Evolutionary conservation across 2,113 vertebrate genomes (phyloP).

Genomic region (Lampris incognitus): DNA sequence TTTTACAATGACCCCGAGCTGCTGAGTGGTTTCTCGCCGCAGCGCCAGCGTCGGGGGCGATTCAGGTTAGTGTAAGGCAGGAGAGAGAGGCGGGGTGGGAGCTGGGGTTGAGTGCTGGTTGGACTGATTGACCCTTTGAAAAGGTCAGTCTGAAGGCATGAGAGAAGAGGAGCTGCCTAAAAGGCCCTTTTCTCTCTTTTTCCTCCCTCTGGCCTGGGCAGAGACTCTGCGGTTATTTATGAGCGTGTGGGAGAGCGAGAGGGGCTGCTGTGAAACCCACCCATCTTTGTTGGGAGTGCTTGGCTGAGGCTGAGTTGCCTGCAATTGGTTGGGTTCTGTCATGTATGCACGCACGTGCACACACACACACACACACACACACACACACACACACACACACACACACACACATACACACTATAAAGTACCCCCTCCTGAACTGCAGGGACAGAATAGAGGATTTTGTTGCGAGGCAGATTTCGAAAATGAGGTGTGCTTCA

Average conservation of each 20-base stretch:
- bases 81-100: slow-evolving; percentile 18
- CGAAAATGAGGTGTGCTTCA: slow-evolving; percentile 70
- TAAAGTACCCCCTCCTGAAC: slow-evolving; percentile 66
- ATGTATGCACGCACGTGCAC: slow-evolving; percentile 60
- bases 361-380: neutral
- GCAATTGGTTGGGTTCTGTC: slow-evolving; percentile 69
- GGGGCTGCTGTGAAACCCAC: slow-evolving; percentile 66
- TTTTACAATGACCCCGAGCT: slow-evolving; percentile 60
- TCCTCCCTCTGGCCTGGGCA: slow-evolving; percentile 62
- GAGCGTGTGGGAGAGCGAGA: slow-evolving; percentile 76
- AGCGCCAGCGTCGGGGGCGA: slow-evolving; percentile 49
- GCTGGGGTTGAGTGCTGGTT: slow-evolving; percentile 52
- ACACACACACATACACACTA: slow-evolving; percentile 39
- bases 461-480: slow-evolving; percentile 79
- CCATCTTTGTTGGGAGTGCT: slow-evolving; percentile 69
- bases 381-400: slow-evolving; percentile 10
- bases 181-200: slow-evolving; percentile 74
- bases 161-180: slow-evolving; percentile 75
- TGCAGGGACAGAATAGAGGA: slow-evolving; percentile 69
- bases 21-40: slow-evolving; percentile 66
- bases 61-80: slow-evolving; percentile 66
- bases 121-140: slow-evolving; percentile 70
- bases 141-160: slow-evolving; percentile 77
- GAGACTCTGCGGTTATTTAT: slow-evolving; percentile 78
- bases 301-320: slow-evolving; percentile 61